Conservation (phyloP, 2,113 vertebrate genomes). For the Hippopotamus amphibius region DNA sequence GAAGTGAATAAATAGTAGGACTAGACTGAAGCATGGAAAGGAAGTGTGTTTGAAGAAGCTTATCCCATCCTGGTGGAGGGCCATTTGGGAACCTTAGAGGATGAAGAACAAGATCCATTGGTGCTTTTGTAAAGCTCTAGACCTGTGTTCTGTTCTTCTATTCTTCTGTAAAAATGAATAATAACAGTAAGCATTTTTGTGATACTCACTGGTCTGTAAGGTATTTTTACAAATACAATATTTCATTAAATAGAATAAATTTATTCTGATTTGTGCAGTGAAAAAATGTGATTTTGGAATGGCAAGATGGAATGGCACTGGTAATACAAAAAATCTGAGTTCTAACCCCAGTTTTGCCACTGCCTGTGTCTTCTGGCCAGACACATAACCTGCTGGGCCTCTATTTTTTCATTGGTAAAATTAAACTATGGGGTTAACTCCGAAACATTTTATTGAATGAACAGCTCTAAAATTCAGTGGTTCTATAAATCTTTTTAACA, state of each 20-base stretch:
- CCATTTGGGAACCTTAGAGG: not conserved
- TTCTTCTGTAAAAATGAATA: conserved; percentile 31
- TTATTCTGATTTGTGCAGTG: conserved; percentile 30
- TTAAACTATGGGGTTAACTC: not conserved
- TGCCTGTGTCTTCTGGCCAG: not conserved
- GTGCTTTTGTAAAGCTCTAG: not conserved
- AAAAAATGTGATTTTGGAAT: conserved; percentile 27
- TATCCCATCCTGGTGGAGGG: not conserved
- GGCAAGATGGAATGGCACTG: not conserved
- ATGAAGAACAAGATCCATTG: not conserved
- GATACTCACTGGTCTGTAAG: conserved; percentile 16
- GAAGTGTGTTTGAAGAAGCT: not conserved
- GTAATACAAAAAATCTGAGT: not conserved
- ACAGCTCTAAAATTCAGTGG: conserved; percentile 67
- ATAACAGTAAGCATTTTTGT: not conserved
- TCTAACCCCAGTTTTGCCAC: not conserved
- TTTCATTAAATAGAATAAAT: not conserved
- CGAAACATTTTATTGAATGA: conserved; percentile 52
- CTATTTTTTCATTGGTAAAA: conserved; percentile 3
- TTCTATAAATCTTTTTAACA: conserved; percentile 74
- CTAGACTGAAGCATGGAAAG: not conserved
- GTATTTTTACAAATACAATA: conserved; percentile 29
- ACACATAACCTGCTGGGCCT: not conserved
- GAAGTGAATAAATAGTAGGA: not conserved
- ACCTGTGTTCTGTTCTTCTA: not conserved